phyloP scores from a whole-genome alignment of 1,140 invertebrate genomes.

The Listronotus oregonensis region DNA sequence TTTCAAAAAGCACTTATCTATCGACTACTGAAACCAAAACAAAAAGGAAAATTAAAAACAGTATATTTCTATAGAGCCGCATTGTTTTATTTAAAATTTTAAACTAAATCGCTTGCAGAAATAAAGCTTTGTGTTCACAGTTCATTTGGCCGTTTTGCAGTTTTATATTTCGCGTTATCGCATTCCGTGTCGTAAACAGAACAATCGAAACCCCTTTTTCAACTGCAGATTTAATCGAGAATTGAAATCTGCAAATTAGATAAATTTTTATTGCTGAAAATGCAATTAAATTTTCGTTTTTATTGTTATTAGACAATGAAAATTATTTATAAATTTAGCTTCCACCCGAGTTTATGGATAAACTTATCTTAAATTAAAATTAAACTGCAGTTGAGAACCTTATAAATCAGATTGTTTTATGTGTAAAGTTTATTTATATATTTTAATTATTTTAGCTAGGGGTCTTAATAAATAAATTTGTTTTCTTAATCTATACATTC shows the following conservation, averaged over 20 bases:
- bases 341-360: slow-evolving; percentile 22
- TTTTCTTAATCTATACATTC: too few species aligned
- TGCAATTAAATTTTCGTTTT: slow-evolving; percentile 24
- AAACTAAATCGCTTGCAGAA: too few species aligned
- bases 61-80: too few species aligned
- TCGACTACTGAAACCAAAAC: too few species aligned
- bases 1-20: too few species aligned
- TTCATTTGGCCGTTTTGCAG: slow-evolving; percentile 4
- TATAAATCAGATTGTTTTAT: too few species aligned
- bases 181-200: slow-evolving; percentile 4
- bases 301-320: slow-evolving; percentile 18
- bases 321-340: slow-evolving; percentile 20
- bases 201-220: slow-evolving; percentile 16
- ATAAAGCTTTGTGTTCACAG: slow-evolving; percentile 3
- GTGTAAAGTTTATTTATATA: too few species aligned
- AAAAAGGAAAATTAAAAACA: too few species aligned
- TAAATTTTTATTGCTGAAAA: slow-evolving; percentile 28
- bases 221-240: slow-evolving; percentile 21
- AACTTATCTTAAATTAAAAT: slow-evolving; percentile 22
- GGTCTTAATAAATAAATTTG: too few species aligned
- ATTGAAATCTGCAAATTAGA: slow-evolving; percentile 31
- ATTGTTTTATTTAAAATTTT: too few species aligned
- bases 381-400: too few species aligned
- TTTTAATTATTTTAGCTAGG: too few species aligned
- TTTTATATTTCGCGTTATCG: slow-evolving; percentile 1